Evolutionary conservation across 2,113 vertebrate genomes (phyloP).

Genomic region (Neotragus moschatus): DNA sequence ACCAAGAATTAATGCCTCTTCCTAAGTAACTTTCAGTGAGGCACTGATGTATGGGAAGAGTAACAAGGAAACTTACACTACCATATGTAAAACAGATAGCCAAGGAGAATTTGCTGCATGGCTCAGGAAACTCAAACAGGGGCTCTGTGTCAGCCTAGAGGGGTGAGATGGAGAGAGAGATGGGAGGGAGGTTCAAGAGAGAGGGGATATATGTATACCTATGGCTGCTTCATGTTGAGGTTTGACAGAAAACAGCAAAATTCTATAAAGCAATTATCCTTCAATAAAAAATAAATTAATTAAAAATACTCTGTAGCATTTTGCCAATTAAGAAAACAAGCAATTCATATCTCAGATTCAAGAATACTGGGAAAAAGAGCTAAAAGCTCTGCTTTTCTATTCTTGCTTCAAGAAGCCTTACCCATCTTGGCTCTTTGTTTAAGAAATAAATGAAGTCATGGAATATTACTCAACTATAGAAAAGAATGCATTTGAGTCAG

Average conservation of each 20-base stretch:
- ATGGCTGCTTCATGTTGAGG: not conserved
- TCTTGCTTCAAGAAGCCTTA: not conserved
- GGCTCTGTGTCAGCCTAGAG: not conserved
- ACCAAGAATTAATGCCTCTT: conserved; percentile 29
- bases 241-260: not conserved
- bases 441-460: not conserved
- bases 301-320: not conserved
- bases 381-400: not conserved
- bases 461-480: not conserved
- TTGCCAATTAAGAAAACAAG: conserved; percentile 18
- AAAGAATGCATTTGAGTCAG: not conserved
- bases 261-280: not conserved
- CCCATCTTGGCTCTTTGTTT: not conserved
- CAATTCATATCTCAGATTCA: not conserved
- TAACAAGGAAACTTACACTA: not conserved
- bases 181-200: not conserved
- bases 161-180: not conserved
- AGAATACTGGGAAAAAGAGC: not conserved
- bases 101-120: not conserved
- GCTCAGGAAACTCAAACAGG: not conserved
- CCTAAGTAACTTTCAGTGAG: conserved; percentile 26
- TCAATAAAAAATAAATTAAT: not conserved
- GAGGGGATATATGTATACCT: not conserved
- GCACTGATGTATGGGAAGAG: not conserved
- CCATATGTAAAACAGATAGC: not conserved